These are phyloP conservation scores for Dipodomys spectabilis DNA, from an alignment of 2,113 vertebrate species.

Conservation along the genomic window DNA sequence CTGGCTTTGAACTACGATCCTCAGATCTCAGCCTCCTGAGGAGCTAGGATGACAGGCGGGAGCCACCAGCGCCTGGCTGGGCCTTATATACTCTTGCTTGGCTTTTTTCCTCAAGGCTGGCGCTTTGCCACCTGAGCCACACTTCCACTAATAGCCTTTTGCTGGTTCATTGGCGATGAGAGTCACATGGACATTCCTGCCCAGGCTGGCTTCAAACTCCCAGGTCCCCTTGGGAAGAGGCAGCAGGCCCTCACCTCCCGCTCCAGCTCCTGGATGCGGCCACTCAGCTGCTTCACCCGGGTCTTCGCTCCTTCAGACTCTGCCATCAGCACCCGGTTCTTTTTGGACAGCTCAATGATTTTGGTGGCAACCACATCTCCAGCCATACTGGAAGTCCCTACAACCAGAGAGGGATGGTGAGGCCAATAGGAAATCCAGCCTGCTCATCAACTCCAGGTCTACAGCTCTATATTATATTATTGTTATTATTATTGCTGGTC, in stretches of 20 bases:
- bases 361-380: constrained; percentile 93
- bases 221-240: background rate
- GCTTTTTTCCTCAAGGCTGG: too few species aligned
- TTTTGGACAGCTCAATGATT: constrained; percentile 95
- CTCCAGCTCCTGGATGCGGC: constrained; percentile 92
- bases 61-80: too few species aligned
- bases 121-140: too few species aligned
- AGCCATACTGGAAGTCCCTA: constrained; percentile 89
- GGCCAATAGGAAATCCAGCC: background rate
- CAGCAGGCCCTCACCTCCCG: constrained; percentile 87
- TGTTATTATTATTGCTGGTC: too few species aligned
- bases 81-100: too few species aligned
- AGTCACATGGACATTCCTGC: too few species aligned
- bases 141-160: too few species aligned
- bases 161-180: too few species aligned
- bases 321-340: constrained; percentile 90
- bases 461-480: background rate
- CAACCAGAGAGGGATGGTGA: background rate
- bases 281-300: constrained; percentile 89
- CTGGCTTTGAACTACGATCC: too few species aligned
- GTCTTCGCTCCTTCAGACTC: constrained; percentile 90
- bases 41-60: too few species aligned
- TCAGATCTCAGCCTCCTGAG: too few species aligned
- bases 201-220: too few species aligned
- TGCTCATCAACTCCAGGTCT: fast-evolving